Conservation (phyloP, 2,888 invertebrate genomes). For the Cloeon dipterum region DNA sequence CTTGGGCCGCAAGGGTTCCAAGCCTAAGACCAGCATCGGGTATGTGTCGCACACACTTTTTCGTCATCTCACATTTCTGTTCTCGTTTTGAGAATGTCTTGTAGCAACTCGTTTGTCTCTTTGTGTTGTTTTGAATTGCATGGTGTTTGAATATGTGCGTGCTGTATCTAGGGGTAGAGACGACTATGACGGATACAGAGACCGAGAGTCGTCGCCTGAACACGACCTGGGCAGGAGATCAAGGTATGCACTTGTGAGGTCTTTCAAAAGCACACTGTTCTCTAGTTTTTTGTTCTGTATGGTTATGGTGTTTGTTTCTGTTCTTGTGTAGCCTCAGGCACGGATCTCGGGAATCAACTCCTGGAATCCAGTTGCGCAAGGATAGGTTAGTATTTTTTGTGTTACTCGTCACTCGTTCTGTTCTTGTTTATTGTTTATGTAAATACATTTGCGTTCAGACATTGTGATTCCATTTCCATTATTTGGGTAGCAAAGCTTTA, state of each 20-base stretch:
- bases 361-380: constrained; percentile 6
- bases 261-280: neutral
- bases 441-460: neutral
- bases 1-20: constrained; percentile 38
- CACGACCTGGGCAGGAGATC: neutral
- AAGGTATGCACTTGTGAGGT: constrained; percentile 1
- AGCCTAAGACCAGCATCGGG: constrained; percentile 29
- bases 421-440: neutral
- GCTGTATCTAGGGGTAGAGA: neutral
- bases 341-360: constrained; percentile 8
- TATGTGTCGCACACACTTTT: constrained; percentile 20
- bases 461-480: too few species aligned
- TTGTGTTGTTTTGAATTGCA: constrained; percentile 8
- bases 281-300: neutral
- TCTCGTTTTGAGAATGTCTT: too few species aligned
- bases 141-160: constrained; percentile 10
- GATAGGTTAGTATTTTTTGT: constrained; percentile 3
- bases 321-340: constrained; percentile 7
- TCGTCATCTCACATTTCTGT: constrained; percentile 21
- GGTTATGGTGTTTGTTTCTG: constrained; percentile 1
- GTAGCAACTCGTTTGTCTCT: too few species aligned
- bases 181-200: neutral
- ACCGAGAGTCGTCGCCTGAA: neutral
- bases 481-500: neutral
- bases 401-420: neutral